Evolutionary conservation across 2,113 vertebrate genomes (phyloP), one percentile per base, ranked within the genome.

Genomic region (Prionailurus bengalensis): DNA sequence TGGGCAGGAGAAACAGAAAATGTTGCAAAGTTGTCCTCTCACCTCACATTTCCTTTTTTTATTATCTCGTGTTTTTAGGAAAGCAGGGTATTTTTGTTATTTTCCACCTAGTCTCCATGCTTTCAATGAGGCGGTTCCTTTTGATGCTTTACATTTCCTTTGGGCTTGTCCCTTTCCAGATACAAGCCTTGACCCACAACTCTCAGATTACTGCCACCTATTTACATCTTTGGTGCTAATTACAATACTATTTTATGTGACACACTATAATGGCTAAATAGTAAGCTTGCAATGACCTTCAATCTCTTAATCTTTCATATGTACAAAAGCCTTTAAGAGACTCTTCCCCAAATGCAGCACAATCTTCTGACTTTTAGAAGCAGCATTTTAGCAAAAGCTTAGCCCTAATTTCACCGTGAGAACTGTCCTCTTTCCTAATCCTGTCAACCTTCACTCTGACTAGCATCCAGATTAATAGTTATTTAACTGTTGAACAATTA

Each of bases 401-500:
- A 45, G 21, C 66, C 29, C 66, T 81, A 23, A 79, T 91, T 92
- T 65, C 29, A 14, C 45, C 13, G 21, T 6, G 25, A 96, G 51
- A 84, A 82, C n/a, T 78, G 53, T n/a, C 63, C 97, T 97, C 92
- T 98, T 97, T 97, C 91, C 79, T 93, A 94, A 97, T 66, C 74
- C 12, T 98, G 98, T 98, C 98, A 98, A 98, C 96, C 55, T 98
- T 97, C 94, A 51, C 96, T 97, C 96, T 97, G 89, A 58, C 58
- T 92, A 97, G 85, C 9, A 89, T 51, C 21, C 85, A 98, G 98
- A 98, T 98, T 99, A 98, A 98, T 98, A 98, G 98, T 98, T 98
- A 98, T 98, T 98, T 99, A 98, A 98, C 93, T 97, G 86, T 97
- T 98, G 96, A 98, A 95, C 96, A 98, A 98, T 99, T 99, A 99